Conservation (phyloP, 2,797 vertebrate species). For the Spheniscus humboldti region DNA sequence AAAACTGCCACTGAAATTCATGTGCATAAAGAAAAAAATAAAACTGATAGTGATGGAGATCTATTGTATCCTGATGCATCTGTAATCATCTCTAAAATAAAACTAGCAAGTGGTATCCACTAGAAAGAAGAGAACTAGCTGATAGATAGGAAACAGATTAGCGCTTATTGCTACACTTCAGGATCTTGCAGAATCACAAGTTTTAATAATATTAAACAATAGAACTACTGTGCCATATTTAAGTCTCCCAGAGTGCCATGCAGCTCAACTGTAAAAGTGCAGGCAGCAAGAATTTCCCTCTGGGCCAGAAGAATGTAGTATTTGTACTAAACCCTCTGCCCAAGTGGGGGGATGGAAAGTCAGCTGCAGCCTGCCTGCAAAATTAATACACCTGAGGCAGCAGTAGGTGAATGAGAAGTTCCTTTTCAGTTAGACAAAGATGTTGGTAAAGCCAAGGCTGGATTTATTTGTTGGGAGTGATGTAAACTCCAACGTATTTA, state of each 20-base stretch:
- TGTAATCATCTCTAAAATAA: background rate
- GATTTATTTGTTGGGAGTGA: background rate
- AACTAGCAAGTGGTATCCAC: background rate
- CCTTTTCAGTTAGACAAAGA: background rate
- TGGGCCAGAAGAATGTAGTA: conserved; percentile 44
- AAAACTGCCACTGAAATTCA: background rate
- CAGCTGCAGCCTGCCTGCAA: background rate
- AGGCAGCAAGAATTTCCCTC: conserved; percentile 52
- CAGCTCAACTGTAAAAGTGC: conserved; percentile 36
- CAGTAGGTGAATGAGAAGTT: background rate
- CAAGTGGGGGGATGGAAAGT: background rate
- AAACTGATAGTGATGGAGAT: background rate
- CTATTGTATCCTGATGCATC: background rate
- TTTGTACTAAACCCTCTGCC: conserved; percentile 33
- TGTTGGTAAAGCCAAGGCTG: background rate
- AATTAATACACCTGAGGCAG: conserved; percentile 24
- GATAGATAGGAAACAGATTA: background rate
- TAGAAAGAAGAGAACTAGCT: background rate
- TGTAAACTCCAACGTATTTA: background rate
- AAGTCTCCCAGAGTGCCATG: conserved; percentile 18
- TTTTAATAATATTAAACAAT: conserved; percentile 54
- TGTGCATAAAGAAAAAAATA: background rate
- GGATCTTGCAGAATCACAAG: conserved; percentile 12
- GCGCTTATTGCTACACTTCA: background rate
- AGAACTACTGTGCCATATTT: conserved; percentile 58